A percentile compares a stretch with the other conserved stretches of the same genome.
Conservation (phyloP, 1,140 invertebrate species). For the Gryllus bimaculatus region DNA sequence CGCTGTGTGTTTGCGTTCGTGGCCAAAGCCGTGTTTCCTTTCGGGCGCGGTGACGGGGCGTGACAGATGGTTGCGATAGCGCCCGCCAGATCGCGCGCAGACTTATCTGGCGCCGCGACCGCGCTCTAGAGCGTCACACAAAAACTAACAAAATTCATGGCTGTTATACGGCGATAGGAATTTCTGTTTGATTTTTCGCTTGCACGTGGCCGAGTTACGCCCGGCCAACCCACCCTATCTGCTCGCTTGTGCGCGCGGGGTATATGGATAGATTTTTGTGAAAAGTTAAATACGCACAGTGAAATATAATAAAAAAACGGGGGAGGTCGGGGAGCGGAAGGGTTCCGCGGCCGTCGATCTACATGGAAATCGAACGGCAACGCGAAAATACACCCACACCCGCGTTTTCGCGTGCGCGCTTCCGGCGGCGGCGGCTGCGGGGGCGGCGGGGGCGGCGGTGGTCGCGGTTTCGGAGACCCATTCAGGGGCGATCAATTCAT, state of each 20-base stretch:
- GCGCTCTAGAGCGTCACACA: neutral
- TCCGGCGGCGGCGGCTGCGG: no score
- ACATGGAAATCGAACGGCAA: neutral
- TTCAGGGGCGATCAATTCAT: no score
- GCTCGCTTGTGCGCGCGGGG: neutral
- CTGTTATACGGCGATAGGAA: neutral
- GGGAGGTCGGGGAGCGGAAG: neutral
- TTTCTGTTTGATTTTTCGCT: neutral
- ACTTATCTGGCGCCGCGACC: neutral
- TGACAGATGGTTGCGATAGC: neutral
- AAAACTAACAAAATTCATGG: neutral
- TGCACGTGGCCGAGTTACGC: no score
- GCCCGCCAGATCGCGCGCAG: neutral
- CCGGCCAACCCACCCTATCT: neutral
- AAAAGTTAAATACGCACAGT: neutral
- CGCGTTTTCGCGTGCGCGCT: no score
- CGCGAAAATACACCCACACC: neutral
- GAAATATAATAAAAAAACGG: neutral
- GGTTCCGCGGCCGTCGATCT: neutral
- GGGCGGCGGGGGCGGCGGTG: no score
- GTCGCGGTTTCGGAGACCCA: no score
- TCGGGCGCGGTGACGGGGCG: neutral
- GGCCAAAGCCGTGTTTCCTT: neutral
- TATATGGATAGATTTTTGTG: neutral
- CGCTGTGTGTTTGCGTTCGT: neutral